A percentile compares a stretch with the other conserved stretches of the same genome.
Conservation (phyloP, 2,113 vertebrate genomes). For the Tonatia bakeri region DNA sequence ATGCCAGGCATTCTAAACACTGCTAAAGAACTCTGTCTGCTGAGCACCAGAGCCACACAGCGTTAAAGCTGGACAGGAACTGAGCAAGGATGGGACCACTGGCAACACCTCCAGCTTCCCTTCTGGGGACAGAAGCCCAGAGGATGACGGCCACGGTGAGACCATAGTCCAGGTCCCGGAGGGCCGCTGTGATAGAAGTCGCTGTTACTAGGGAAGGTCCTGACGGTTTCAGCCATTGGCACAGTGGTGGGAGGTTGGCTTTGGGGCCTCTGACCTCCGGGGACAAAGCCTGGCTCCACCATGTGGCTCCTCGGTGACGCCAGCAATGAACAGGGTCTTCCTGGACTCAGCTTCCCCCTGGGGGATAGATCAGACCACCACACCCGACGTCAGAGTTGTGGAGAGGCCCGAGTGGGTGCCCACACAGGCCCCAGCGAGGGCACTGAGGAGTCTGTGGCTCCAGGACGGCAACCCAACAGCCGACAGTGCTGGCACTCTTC, state of each 20-base stretch:
- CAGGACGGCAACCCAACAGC: too few species aligned
- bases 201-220: neutral
- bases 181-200: neutral
- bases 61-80: neutral
- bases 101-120: neutral
- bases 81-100: neutral
- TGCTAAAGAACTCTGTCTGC: neutral
- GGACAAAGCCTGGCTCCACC: neutral
- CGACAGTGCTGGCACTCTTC: too few species aligned
- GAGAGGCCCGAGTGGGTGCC: neutral
- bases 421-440: too few species aligned
- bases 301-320: neutral
- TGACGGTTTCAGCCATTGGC: too few species aligned
- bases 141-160: neutral
- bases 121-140: neutral
- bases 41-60: neutral
- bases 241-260: too few species aligned
- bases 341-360: neutral
- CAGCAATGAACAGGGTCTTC: neutral
- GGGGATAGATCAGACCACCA: accelerated
- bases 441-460: too few species aligned
- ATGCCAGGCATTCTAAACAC: neutral
- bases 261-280: too few species aligned
- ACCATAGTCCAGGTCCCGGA: neutral
- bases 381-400: neutral